Conservation (phyloP, 2,888 invertebrate genomes). For the Cryptocephalus primarius region DNA sequence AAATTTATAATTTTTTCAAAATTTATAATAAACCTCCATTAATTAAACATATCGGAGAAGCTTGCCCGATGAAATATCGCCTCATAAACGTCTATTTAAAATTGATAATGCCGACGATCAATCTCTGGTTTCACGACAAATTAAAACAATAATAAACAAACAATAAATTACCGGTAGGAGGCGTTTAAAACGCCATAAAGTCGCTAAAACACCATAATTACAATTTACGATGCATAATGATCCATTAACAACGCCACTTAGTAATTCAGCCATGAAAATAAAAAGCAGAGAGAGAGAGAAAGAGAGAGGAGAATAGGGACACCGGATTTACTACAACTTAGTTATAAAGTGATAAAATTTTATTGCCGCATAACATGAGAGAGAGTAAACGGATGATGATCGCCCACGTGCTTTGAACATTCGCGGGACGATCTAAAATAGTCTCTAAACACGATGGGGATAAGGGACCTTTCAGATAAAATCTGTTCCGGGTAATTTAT, state of each 20-base stretch:
- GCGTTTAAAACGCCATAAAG: constrained; percentile 20
- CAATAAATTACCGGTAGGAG: constrained; percentile 2
- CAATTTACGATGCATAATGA: constrained; percentile 12
- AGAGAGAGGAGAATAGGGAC: constrained; percentile 7
- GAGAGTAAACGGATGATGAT: not conserved
- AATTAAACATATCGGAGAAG: too few species aligned
- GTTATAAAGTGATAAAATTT: constrained; percentile 19
- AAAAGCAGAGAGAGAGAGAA: constrained; percentile 1
- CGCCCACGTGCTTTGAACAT: too few species aligned
- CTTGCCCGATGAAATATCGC: too few species aligned
- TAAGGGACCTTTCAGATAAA: too few species aligned
- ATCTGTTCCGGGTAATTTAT: too few species aligned
- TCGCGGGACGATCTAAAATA: too few species aligned
- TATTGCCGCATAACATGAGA: constrained; percentile 18
- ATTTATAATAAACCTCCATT: too few species aligned
- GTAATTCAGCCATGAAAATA: constrained; percentile 16
- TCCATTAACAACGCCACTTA: constrained; percentile 12
- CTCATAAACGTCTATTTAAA: too few species aligned
- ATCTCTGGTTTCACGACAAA: too few species aligned
- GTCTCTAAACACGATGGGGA: too few species aligned
- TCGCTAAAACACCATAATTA: constrained; percentile 11
- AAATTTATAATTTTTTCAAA: too few species aligned
- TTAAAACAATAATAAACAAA: not conserved
- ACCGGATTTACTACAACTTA: constrained; percentile 15
- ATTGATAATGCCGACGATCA: too few species aligned